These are phyloP conservation scores for Quadroppia sp. DNA, from an alignment of 2,888 invertebrate species.

Conservation along the genomic window DNA sequence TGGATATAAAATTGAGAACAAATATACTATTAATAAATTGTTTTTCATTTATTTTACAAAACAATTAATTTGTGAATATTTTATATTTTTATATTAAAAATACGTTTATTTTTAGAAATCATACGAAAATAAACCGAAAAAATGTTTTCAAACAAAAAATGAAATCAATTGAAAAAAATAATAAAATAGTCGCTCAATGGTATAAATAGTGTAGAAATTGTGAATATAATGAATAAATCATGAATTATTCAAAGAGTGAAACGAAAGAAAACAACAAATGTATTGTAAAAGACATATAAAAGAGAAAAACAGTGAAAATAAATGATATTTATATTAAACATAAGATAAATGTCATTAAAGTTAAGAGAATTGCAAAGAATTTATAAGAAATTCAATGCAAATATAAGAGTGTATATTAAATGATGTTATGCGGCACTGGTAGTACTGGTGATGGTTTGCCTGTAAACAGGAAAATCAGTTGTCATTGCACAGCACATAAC, in stretches of 20 bases:
- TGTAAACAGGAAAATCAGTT: conserved; percentile 14
- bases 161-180: background rate
- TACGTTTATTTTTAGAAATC: too few species aligned
- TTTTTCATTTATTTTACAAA: background rate
- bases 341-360: background rate
- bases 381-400: conserved; percentile 8
- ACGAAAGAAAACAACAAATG: background rate
- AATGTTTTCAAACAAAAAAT: too few species aligned
- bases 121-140: too few species aligned
- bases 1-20: background rate
- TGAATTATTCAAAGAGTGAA: conserved; percentile 20
- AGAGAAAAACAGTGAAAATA: too few species aligned
- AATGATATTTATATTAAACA: background rate
- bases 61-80: too few species aligned
- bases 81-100: too few species aligned
- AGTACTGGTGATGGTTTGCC: background rate
- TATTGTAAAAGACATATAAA: background rate
- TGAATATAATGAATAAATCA: background rate
- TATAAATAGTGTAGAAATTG: background rate
- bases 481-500: background rate
- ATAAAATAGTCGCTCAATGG: background rate
- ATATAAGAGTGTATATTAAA: background rate
- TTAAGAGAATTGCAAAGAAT: background rate
- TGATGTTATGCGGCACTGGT: conserved; percentile 5
- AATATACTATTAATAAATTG: conserved; percentile 8